These are phyloP conservation scores for Drosophila helvetica DNA, from an alignment of 2,888 invertebrate genomes.

Conservation along the genomic window DNA sequence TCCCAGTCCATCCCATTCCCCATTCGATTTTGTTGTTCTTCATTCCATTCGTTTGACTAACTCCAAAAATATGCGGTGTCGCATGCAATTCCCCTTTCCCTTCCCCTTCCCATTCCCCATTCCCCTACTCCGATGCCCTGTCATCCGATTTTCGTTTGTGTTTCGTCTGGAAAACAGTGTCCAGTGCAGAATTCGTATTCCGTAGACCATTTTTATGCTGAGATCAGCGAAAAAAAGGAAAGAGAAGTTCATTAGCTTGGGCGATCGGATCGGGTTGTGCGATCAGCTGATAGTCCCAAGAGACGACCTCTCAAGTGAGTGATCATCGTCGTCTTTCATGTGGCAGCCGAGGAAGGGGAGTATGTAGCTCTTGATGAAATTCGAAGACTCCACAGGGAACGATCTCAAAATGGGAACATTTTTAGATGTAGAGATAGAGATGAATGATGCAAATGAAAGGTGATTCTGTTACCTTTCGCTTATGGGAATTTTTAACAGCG, in stretches of 20 bases:
- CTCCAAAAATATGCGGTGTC: slow-evolving; percentile 13
- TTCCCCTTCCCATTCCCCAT: neutral
- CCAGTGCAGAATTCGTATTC: slow-evolving; percentile 6
- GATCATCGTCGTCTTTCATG: slow-evolving; percentile 16
- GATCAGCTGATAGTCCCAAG: slow-evolving; percentile 24
- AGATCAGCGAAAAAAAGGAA: slow-evolving; percentile 20
- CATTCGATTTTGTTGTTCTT: neutral
- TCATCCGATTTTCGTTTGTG: slow-evolving; percentile 1
- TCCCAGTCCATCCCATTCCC: neutral
- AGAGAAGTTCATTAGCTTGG: slow-evolving; percentile 42
- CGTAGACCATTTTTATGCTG: slow-evolving; percentile 11
- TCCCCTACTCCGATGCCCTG: neutral
- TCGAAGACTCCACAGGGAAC: neutral
- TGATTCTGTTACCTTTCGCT: no score
- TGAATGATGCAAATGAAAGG: no score
- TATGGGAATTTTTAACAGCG: no score
- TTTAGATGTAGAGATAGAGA: no score
- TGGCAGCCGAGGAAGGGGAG: neutral
- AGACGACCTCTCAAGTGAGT: neutral
- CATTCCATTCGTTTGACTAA: neutral
- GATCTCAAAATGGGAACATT: no score
- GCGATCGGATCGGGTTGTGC: neutral
- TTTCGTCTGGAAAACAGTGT: slow-evolving; percentile 22
- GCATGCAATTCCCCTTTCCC: neutral
- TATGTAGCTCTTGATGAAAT: neutral